A percentile compares a stretch with the other conserved stretches of the same genome.
phyloP scores from a whole-genome alignment of 2,113 vertebrate species.

The Oncorhynchus gorbuscha region DNA sequence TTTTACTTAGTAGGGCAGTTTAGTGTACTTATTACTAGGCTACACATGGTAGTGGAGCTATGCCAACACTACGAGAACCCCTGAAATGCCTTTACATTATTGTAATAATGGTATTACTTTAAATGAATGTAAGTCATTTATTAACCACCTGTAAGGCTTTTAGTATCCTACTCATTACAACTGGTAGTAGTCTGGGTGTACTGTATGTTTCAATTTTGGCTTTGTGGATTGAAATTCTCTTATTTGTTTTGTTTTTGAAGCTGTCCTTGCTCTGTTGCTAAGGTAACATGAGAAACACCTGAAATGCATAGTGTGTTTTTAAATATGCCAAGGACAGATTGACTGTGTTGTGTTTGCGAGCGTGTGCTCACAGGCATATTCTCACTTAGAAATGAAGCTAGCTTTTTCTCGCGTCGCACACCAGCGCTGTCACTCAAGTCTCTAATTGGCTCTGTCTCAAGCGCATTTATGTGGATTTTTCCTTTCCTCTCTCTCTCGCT shows the following conservation, averaged over 20 bases:
- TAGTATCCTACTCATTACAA: too few species aligned
- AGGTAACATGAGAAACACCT: conserved; percentile 65
- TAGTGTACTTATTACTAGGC: background rate
- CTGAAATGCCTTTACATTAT: too few species aligned
- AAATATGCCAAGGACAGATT: conserved; percentile 63
- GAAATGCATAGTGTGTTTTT: conserved; percentile 44
- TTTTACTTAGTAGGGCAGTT: too few species aligned
- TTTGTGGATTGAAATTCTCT: background rate
- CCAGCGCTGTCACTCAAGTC: conserved; percentile 57
- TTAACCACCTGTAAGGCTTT: too few species aligned
- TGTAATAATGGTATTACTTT: too few species aligned
- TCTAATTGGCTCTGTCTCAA: conserved; percentile 66
- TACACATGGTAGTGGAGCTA: too few species aligned
- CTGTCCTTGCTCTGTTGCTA: conserved; percentile 73
- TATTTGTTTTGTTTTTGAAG: conserved; percentile 38
- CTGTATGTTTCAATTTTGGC: background rate
- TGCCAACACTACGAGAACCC: too few species aligned
- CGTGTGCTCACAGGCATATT: background rate
- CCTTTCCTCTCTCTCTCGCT: conserved; percentile 1
- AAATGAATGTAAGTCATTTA: too few species aligned
- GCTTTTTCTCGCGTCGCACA: conserved; percentile 23
- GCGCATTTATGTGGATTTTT: conserved; percentile 36
- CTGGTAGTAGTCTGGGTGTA: background rate
- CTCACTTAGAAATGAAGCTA: background rate
- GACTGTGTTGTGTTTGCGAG: background rate